These are phyloP conservation scores for Noctua janthe DNA, from an alignment of 2,888 invertebrate species.

Conservation along the genomic window DNA sequence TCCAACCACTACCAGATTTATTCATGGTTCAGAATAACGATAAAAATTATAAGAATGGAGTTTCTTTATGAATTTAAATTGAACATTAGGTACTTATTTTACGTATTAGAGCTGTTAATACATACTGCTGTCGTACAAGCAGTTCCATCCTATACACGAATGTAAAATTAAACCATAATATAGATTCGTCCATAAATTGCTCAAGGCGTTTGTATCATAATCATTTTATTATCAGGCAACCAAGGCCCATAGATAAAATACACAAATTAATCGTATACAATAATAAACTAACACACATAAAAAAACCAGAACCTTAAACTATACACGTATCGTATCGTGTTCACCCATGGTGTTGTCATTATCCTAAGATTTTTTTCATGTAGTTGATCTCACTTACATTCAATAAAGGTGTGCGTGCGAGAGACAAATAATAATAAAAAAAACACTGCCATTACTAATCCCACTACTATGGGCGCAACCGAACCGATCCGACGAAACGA, in stretches of 20 bases:
- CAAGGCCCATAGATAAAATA: too few species aligned
- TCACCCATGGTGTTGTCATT: not conserved
- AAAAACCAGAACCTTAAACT: too few species aligned
- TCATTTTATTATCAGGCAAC: too few species aligned
- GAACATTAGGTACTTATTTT: not conserved
- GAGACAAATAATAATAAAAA: constrained; percentile 12
- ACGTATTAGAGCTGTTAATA: not conserved
- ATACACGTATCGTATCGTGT: not conserved
- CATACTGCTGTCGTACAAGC: not conserved
- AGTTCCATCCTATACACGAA: not conserved
- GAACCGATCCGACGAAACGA: not conserved
- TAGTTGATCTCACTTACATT: not conserved
- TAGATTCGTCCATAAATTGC: not conserved
- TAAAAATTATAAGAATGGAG: too few species aligned
- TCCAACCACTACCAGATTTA: not conserved
- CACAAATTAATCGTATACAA: too few species aligned
- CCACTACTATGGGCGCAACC: not conserved
- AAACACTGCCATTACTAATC: not conserved
- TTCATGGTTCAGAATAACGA: not conserved
- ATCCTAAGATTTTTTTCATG: not conserved
- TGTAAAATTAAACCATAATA: constrained; percentile 2
- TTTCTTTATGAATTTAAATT: not conserved
- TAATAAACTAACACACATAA: too few species aligned
- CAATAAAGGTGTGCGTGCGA: not conserved
- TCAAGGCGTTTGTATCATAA: not conserved